Conservation (phyloP, 1,140 invertebrate genomes). For the Musca domestica region DNA sequence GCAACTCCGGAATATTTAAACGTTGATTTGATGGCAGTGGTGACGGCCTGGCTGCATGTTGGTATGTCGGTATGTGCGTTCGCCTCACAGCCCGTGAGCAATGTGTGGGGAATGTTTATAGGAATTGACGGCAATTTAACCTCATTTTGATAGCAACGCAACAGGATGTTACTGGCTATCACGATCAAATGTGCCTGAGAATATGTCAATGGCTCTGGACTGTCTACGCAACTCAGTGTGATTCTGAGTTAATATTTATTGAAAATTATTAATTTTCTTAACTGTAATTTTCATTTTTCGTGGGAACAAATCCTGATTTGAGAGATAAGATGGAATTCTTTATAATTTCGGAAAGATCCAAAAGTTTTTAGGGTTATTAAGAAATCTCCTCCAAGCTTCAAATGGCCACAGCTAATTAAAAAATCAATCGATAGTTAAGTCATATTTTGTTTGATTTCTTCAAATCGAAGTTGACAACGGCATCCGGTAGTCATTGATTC, state of each 20-base stretch:
- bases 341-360: no score
- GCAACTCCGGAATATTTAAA: not conserved
- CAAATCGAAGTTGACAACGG: no score
- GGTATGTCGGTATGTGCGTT: slow-evolving; percentile 6
- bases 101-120: not conserved
- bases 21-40: not conserved
- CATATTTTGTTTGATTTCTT: no score
- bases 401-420: no score
- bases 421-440: no score
- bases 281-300: no score
- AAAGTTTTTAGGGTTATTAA: no score
- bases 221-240: no score
- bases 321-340: no score
- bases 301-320: no score
- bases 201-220: not conserved
- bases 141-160: slow-evolving; percentile 1
- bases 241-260: not conserved
- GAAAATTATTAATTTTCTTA: not conserved
- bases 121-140: not conserved
- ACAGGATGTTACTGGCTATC: slow-evolving; percentile 4
- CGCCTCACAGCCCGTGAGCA: not conserved
- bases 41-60: not conserved
- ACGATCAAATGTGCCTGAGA: not conserved
- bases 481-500: no score
- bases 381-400: no score